phyloP scores from a whole-genome alignment of 2,797 vertebrate species.

The Nasua narica region DNA sequence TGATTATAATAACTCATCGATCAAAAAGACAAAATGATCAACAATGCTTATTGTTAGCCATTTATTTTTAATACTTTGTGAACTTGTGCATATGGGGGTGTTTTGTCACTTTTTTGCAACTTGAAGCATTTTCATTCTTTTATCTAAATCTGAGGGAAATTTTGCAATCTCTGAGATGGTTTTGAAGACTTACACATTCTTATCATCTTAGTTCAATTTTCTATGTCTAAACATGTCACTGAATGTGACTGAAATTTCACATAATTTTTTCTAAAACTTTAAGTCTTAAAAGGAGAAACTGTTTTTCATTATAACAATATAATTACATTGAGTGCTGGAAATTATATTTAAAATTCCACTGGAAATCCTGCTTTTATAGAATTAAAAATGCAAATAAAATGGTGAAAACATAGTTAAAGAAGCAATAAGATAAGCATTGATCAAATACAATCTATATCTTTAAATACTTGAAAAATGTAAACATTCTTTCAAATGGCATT shows the following conservation, averaged over 20 bases:
- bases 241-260: not conserved
- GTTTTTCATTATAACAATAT: not conserved
- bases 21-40: not conserved
- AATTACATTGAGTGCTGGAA: not conserved
- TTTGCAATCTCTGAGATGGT: not conserved
- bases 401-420: not conserved
- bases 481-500: not conserved
- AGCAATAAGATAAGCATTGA: not conserved
- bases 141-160: not conserved
- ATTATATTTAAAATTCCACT: not conserved
- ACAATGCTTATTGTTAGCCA: not conserved
- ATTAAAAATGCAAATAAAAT: not conserved
- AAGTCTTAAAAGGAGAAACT: not conserved
- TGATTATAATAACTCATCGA: not conserved
- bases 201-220: not conserved
- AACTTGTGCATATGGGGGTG: not conserved
- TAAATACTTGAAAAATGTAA: not conserved
- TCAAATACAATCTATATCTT: not conserved
- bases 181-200: not conserved
- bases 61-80: not conserved
- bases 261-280: not conserved
- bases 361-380: not conserved
- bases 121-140: not conserved
- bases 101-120: not conserved
- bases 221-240: not conserved